Evolutionary conservation across 2,888 invertebrate genomes (phyloP), one percentile per base, ranked within the genome.

Genomic region (Ditula angustiorana): DNA sequence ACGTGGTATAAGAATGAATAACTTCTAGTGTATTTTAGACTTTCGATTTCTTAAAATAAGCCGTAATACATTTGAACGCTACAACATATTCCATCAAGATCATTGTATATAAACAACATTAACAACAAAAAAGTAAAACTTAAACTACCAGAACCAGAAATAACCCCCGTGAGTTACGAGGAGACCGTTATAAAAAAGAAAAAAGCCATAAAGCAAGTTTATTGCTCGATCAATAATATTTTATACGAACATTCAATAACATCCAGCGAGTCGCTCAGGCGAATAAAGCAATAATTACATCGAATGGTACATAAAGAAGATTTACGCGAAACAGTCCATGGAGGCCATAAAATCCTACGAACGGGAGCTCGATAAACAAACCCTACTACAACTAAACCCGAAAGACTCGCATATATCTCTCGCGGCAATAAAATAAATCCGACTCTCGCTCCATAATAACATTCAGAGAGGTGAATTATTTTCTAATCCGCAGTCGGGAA

Each of bases 401-500:
- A 87, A 86, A 88, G 86, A 88, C 87, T 82, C 77, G 80, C 86
- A 83, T 89, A 90, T 86, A 89, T 90, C 88, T 90, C 83, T 73
- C 71, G 74, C 28, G 70, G 87, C 88, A 87, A 89, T 92, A 90
- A 92, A 92, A 92, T 92, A 92, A 92, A 92, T 92, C 91, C 90
- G 77, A 75, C 84, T 79, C 82, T n/a, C 75, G 82, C 82, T 81
- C 89, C 89, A 90, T 91, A 91, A 92, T 90, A 92, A 91, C 91
- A 89, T 91, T 90, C 86, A 84, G 85, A 85, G 87, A 78, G 86
- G 81, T 92, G 91, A 92, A 92, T 92, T 92, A 92, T 92, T 91
- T 91, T 92, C 90, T 92, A 92, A 92, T 92, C 91, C 90, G 78
- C 72, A 79, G 84, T 78, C 85, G 85, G 87, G 86, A 85, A 86